These are phyloP conservation scores for Montifringilla adamsi DNA, from an alignment of 2,113 vertebrate species.

Conservation along the genomic window DNA sequence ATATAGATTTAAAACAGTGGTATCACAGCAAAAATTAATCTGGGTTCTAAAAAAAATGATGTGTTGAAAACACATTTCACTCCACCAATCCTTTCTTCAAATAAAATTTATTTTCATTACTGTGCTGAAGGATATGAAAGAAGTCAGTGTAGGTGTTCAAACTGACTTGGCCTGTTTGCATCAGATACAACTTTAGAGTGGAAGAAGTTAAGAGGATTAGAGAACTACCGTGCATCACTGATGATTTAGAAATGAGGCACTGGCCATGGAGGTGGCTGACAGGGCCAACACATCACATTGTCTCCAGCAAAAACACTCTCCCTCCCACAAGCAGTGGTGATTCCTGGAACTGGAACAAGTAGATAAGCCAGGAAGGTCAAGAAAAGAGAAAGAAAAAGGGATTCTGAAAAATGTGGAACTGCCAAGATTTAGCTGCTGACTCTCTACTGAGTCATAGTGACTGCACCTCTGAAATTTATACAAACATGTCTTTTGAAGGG, in stretches of 20 bases:
- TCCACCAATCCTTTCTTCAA: background rate
- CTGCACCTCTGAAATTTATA: background rate
- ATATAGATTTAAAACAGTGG: background rate
- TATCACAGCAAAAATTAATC: background rate
- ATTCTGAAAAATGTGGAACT: background rate
- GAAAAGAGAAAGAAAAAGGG: background rate
- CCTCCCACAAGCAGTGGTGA: background rate
- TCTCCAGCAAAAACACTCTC: background rate
- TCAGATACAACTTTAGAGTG: background rate
- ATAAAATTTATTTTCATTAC: background rate
- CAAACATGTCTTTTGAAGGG: background rate
- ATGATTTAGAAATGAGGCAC: background rate
- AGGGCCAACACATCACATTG: background rate
- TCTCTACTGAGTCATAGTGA: background rate
- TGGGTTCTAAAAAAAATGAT: background rate
- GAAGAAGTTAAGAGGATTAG: conserved; percentile 28
- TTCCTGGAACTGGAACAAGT: background rate
- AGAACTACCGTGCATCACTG: background rate
- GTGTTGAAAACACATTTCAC: background rate
- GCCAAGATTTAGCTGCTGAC: background rate
- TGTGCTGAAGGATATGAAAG: background rate
- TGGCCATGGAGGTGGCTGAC: background rate
- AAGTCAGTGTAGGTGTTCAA: background rate
- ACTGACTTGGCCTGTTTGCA: conserved; percentile 1
- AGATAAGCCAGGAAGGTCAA: background rate